phyloP scores from a whole-genome alignment of 2,888 invertebrate species.

The Eristalis intricaria region DNA sequence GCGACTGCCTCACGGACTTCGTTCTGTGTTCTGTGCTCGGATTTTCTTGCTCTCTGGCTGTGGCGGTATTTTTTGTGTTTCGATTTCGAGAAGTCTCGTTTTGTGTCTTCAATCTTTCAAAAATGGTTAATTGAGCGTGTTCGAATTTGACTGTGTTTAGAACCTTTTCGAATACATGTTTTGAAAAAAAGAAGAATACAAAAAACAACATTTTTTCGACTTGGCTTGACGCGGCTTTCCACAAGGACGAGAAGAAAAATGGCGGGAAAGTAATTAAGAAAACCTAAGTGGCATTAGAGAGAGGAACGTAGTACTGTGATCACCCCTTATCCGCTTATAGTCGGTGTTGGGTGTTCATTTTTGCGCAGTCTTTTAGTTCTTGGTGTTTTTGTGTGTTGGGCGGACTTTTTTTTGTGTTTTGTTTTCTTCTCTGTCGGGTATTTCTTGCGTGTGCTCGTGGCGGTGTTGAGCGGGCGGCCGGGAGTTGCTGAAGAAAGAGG shows the following conservation, averaged over 20 bases:
- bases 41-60: neutral
- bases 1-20: neutral
- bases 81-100: constrained; percentile 11
- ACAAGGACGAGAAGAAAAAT: constrained; percentile 31
- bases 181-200: neutral
- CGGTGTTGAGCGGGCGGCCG: neutral
- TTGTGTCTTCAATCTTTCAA: neutral
- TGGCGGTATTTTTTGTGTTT: constrained; percentile 15
- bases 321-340: constrained; percentile 14
- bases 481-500: neutral
- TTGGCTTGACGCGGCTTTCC: neutral
- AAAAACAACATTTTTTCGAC: neutral
- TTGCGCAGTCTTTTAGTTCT: constrained; percentile 61
- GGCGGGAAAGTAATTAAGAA: constrained; percentile 71
- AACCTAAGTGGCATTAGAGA: constrained; percentile 30
- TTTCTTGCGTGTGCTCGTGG: neutral
- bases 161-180: neutral
- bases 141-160: neutral
- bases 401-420: neutral
- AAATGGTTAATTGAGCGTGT: constrained; percentile 41
- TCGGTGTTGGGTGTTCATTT: constrained; percentile 41
- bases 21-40: neutral
- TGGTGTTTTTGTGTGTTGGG: neutral
- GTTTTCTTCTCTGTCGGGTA: neutral
- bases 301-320: neutral